Evolutionary conservation across 2,113 vertebrate genomes (phyloP).

Genomic region (Trogon surrucura): DNA sequence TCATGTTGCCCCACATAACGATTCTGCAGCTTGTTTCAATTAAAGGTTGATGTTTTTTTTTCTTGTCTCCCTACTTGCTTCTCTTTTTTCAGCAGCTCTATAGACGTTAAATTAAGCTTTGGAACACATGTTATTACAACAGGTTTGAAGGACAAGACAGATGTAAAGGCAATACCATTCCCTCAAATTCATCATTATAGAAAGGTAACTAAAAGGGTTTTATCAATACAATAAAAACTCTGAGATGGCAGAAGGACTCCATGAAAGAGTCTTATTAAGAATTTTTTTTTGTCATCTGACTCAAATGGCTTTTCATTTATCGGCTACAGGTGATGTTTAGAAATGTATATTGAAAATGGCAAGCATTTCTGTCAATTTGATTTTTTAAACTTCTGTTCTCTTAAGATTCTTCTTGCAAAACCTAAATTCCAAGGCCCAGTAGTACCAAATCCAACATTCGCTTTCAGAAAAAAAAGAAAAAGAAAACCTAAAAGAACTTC

Average conservation of each 20-base stretch:
- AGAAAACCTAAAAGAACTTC: too few relatives aligned
- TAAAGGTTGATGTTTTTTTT: neutral
- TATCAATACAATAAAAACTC: neutral
- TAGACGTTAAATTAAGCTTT: neutral
- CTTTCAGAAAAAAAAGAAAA: neutral
- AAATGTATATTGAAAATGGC: neutral
- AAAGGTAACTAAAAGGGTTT: neutral
- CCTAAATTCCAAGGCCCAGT: neutral
- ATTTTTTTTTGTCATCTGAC: neutral
- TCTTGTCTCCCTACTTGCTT: neutral
- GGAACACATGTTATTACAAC: neutral
- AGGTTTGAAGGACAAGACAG: neutral
- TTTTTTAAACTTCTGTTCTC: neutral
- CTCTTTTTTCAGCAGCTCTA: neutral
- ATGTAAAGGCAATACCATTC: neutral
- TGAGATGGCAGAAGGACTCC: neutral
- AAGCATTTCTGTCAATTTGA: neutral
- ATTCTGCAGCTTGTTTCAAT: neutral
- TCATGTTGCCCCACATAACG: neutral
- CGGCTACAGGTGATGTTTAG: neutral
- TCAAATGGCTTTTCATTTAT: neutral
- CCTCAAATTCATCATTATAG: neutral
- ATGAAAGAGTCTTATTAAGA: neutral
- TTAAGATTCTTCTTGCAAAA: neutral
- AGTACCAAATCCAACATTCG: neutral